phyloP scores from a whole-genome alignment of 2,797 vertebrate genomes.

The Benthosema pterotum region DNA sequence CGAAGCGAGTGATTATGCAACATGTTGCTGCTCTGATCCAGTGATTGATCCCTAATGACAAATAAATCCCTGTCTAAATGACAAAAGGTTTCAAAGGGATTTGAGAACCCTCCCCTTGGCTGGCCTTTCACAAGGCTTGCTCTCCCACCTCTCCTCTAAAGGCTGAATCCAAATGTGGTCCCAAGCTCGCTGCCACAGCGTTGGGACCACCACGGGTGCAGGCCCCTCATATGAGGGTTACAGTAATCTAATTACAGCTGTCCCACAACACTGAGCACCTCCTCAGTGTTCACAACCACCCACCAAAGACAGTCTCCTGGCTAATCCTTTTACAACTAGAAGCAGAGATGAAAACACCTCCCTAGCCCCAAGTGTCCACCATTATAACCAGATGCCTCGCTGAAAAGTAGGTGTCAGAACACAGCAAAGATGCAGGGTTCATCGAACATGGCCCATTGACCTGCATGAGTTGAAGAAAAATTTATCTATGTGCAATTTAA shows the following conservation, averaged over 20 bases:
- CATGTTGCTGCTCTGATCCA: constrained; percentile 69
- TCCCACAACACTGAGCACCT: constrained; percentile 74
- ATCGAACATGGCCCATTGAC: background rate
- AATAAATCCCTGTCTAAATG: constrained; percentile 84
- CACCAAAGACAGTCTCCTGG: constrained; percentile 43
- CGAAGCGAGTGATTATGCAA: constrained; percentile 46
- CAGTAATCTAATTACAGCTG: constrained; percentile 89
- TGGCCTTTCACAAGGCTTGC: constrained; percentile 78
- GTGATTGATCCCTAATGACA: constrained; percentile 79
- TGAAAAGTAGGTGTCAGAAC: background rate
- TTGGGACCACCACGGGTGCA: constrained; percentile 85
- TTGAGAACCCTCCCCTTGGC: constrained; percentile 61
- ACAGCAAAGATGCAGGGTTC: background rate
- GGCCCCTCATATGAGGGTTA: constrained; percentile 83
- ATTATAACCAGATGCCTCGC: background rate
- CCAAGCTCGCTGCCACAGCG: constrained; percentile 72
- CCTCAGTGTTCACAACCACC: constrained; percentile 69
- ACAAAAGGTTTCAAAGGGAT: constrained; percentile 85
- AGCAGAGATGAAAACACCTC: constrained; percentile 37
- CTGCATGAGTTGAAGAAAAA: background rate
- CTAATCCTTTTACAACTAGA: constrained; percentile 80
- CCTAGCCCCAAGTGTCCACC: background rate
- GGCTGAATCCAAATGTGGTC: constrained; percentile 65
- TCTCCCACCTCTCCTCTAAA: constrained; percentile 57
- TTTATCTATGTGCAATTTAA: background rate